phyloP scores from a whole-genome alignment of 1,140 invertebrate species.

The Helicoverpa zea region DNA sequence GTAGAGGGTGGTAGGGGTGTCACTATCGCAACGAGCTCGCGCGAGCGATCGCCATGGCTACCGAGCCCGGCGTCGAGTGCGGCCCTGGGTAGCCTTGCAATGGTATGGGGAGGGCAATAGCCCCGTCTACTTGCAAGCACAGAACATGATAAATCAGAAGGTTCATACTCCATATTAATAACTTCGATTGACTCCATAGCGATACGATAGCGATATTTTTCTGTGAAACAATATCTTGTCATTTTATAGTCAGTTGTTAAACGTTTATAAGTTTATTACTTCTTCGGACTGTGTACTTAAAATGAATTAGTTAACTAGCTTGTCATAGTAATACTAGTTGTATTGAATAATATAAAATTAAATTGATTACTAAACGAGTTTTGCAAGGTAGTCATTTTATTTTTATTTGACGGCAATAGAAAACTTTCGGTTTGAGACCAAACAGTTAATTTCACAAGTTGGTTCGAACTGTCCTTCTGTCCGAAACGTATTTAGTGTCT shows the following conservation, averaged over 20 bases:
- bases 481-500: background rate
- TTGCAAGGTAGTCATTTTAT: no score
- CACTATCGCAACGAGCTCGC: slow-evolving; percentile 79
- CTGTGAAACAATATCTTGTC: no score
- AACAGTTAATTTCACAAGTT: background rate
- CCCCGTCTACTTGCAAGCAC: slow-evolving; percentile 77
- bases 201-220: background rate
- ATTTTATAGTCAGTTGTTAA: no score
- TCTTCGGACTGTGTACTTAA: no score
- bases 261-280: no score
- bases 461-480: slow-evolving; percentile 4
- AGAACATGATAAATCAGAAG: slow-evolving; percentile 11
- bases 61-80: slow-evolving; percentile 70
- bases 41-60: slow-evolving; percentile 81
- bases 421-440: no score
- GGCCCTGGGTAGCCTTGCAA: slow-evolving; percentile 85
- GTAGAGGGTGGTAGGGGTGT: slow-evolving; percentile 58
- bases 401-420: no score
- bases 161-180: background rate
- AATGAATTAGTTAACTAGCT: no score
- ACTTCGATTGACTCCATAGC: background rate
- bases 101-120: slow-evolving; percentile 85
- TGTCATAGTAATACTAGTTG: no score
- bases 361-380: no score
- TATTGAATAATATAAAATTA: no score